phyloP scores from a whole-genome alignment of 1,140 invertebrate species.

The Drosophila ohnishii region DNA sequence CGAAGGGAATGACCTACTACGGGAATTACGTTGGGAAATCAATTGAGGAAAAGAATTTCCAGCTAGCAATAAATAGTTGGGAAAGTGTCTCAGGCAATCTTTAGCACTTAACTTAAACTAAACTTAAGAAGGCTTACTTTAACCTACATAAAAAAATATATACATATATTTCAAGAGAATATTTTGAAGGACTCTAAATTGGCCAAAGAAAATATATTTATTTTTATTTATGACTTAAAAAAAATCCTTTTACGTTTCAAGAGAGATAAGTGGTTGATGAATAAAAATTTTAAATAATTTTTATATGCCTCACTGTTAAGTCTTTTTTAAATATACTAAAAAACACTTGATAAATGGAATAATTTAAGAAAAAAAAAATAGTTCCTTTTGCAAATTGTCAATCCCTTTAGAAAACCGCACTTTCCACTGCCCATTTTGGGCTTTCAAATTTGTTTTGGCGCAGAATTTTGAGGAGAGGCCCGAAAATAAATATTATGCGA shows the following conservation, averaged over 20 bases:
- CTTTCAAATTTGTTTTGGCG: constrained; percentile 26
- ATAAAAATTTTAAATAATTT: not conserved
- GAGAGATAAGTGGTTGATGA: not conserved
- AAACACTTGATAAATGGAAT: not conserved
- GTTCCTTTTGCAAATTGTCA: constrained; percentile 1
- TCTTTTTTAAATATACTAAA: not conserved
- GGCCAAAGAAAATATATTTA: no score
- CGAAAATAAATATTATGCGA: constrained; percentile 54
- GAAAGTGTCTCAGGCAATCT: not conserved
- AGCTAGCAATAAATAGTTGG: not conserved
- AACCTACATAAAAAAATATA: not conserved
- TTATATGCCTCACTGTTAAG: no score
- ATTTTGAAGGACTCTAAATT: not conserved
- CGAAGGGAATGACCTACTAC: not conserved
- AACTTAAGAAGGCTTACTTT: no score
- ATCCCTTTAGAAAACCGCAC: constrained; percentile 13
- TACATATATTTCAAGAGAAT: no score
- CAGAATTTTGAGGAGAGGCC: constrained; percentile 10
- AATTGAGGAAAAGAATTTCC: not conserved
- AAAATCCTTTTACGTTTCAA: not conserved
- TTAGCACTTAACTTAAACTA: not conserved
- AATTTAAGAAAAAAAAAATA: no score
- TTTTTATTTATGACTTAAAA: not conserved
- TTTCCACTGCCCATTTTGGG: not conserved
- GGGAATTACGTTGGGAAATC: constrained; percentile 6